Evolutionary conservation across 1,140 invertebrate genomes (phyloP), one percentile per base, ranked within the genome.

Genomic region (Nebria ingens): DNA sequence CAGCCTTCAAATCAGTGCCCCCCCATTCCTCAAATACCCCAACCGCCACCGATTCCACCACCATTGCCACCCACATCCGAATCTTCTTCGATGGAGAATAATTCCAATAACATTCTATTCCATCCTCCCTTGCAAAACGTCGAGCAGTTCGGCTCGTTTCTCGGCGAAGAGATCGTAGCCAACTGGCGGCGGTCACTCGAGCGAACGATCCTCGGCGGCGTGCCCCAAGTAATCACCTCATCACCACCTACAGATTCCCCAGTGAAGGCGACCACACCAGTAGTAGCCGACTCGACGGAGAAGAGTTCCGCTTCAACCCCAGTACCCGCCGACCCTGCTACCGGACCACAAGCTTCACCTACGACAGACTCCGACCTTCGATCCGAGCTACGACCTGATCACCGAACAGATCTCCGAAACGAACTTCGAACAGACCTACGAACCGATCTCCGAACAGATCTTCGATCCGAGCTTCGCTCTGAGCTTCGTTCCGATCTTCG

Each of bases 111-210:
- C 40, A 45, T 45, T 9, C 70, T 74, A 61, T 71, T 78, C 53
- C 76, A 78, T 20, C 80, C 79, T 38, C 73, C 78, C 53, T 77
- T 82, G 22, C 81, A 83, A 69, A 84, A 81, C 66, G 82, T 84
- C 62, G 82, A 85, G 68, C 77, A 79, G 21, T 85, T 84, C 68
- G 81, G 82, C 63, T 79, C 79, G 40, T 76, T 86, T 58, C 74
- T 87, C 55, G 84, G 84, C 64, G 84, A 87, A 71, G 85, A 87
- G 68, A 84, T 87, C 60, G 84, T 86, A 59, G 83, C 84, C 60
- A 84, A 85, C 68, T 88, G 85, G 84, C 77, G 85, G 66, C 78
- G 83, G 63, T 80, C 79, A 61, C 75, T 86, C 64, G 83, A 86
- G 70, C 73, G 79, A 53, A 78, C 79, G 59, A 77, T 81, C 64